These are phyloP conservation scores for Pristis pectinata DNA, from an alignment of 2,797 vertebrate species.

Conservation along the genomic window DNA sequence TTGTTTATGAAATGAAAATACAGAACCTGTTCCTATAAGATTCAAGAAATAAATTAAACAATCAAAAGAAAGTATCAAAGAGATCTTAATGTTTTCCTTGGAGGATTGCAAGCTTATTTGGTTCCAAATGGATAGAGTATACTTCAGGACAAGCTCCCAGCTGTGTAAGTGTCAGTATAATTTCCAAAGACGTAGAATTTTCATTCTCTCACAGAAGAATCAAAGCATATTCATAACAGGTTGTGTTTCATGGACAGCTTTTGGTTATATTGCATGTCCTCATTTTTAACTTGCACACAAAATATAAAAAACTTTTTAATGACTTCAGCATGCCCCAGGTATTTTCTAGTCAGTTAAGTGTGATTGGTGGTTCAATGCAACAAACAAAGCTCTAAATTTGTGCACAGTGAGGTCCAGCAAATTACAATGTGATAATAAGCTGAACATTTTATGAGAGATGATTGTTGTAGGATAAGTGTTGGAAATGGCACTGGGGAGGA, in stretches of 20 bases:
- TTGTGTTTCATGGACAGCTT: neutral
- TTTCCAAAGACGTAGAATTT: neutral
- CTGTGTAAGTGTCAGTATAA: neutral
- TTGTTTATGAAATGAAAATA: neutral
- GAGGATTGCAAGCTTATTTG: neutral
- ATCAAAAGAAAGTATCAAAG: neutral
- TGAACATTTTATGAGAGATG: neutral
- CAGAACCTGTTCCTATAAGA: neutral
- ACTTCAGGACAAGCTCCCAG: neutral
- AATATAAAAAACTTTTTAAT: neutral
- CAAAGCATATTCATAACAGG: neutral
- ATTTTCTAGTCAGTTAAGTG: neutral
- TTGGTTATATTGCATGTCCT: neutral
- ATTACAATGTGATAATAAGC: neutral
- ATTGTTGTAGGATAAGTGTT: neutral
- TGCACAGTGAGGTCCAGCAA: neutral
- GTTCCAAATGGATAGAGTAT: neutral
- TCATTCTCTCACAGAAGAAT: neutral
- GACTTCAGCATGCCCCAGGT: neutral
- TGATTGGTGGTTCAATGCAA: neutral
- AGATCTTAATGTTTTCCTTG: neutral
- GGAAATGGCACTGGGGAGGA: neutral
- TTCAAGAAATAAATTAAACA: neutral
- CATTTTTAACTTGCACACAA: neutral
- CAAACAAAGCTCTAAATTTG: neutral